Evolutionary conservation across 1,140 invertebrate species (phyloP), one percentile per base, ranked within the genome.

Genomic region (Zaprionus gabonicus): DNA sequence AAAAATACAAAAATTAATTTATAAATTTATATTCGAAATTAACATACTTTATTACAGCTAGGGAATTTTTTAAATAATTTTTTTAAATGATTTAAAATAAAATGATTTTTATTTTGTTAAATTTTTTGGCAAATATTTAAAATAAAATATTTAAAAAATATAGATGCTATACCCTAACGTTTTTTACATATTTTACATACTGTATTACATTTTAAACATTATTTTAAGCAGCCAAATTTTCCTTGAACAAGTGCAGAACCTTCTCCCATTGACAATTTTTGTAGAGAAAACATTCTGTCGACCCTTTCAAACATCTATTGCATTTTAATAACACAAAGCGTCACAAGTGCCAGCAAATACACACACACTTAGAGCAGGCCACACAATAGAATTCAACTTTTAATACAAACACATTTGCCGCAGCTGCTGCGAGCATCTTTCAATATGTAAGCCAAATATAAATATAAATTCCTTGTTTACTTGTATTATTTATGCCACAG

Each of bases 301-400:
- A 12, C 53, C 12, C 23, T 34, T 27, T 71, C 77, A 72, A 88
- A 88, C 51, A 71, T 88, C 85, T 90, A 88, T 90, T 82, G 81
- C 80, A 85, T 80, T 90, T 90, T 90, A 90, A 90, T 90, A 90
- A 75, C 76, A 67, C 49, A 68, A 53, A 49, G 15, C 17, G 59
- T 62, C 34, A 41, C 72, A 65, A 51, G 63, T 10, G 76, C 31
- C 59, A 23, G 58, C 25, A 34, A 7, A 46, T 9, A 17, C n/a
- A 46, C 7, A 46, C 6, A 28, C 12, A 44, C 15, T 51, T 10
- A 60, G 13, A 27, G 44, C 10, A 20, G 36, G 13, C 20, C 34
- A 68, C 5, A 64, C 41, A 51, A 65, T 71, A 59, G 60, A 65
- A 64, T 76, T 71, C 44, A 51, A 71, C 59, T 71, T 74, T 74